phyloP scores from a whole-genome alignment of 2,888 invertebrate genomes.

The Ferdinandea cuprea region DNA sequence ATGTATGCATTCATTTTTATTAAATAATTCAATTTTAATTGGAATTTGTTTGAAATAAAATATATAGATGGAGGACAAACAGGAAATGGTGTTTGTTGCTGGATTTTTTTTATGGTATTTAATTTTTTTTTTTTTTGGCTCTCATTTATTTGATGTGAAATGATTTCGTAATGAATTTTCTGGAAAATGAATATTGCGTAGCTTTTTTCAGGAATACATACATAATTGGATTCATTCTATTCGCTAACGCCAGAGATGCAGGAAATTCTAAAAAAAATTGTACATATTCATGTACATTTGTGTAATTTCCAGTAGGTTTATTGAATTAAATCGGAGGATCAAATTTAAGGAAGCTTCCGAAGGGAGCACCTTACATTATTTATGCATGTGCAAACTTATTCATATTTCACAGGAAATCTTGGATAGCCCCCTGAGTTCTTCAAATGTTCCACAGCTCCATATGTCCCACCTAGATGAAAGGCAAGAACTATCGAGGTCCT shows the following conservation, averaged over 20 bases:
- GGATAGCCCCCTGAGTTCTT: no score
- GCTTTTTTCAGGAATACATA: neutral
- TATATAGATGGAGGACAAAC: conserved; percentile 35
- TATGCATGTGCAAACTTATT: no score
- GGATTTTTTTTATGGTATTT: conserved; percentile 1
- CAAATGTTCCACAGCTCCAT: no score
- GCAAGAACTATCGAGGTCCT: no score
- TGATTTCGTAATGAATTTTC: conserved; percentile 40
- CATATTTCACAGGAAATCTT: no score
- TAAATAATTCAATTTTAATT: conserved; percentile 60
- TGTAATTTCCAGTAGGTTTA: no score
- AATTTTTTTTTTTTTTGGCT: neutral
- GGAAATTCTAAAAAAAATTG: conserved; percentile 29
- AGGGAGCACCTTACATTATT: no score
- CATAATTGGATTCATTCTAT: conserved; percentile 50
- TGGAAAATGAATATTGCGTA: conserved; percentile 22
- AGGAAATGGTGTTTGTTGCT: conserved; percentile 17
- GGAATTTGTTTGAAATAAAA: conserved; percentile 57
- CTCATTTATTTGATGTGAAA: conserved; percentile 16
- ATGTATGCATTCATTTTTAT: conserved; percentile 28
- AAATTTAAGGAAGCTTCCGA: no score
- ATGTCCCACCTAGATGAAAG: no score
- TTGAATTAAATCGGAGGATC: no score
- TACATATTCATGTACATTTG: neutral
- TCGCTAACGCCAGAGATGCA: conserved; percentile 23